Conservation (phyloP, 2,797 vertebrate species). For the Sebastes melanostomus region DNA sequence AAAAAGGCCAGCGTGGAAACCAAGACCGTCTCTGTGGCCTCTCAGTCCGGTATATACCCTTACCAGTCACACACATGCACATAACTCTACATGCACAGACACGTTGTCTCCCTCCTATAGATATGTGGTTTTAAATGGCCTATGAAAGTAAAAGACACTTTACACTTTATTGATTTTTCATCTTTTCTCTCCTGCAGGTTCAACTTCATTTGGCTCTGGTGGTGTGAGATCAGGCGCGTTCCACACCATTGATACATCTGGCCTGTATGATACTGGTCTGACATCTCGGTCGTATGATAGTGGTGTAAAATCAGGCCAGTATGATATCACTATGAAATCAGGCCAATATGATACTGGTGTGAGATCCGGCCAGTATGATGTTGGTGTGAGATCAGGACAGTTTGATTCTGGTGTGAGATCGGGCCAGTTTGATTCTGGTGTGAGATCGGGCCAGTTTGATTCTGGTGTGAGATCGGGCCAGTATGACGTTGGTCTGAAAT, state of each 20-base stretch:
- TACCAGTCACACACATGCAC: not conserved
- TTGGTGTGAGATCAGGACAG: slow-evolving; percentile 25
- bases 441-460: not conserved
- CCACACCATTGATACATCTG: not conserved
- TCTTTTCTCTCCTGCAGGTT: slow-evolving; percentile 41
- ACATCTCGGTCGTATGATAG: not conserved
- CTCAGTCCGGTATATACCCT: slow-evolving; percentile 86
- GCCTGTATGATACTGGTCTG: slow-evolving; percentile 1
- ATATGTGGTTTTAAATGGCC: not conserved
- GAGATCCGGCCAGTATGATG: slow-evolving; percentile 14
- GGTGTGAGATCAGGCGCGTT: slow-evolving; percentile 1
- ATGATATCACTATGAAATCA: slow-evolving; percentile 72
- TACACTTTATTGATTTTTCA: not conserved
- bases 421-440: not conserved
- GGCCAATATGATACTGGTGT: slow-evolving; percentile 16
- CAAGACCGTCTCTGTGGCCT: slow-evolving; percentile 87
- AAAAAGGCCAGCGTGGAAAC: slow-evolving; percentile 91
- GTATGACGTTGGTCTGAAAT: not conserved
- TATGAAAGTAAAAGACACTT: not conserved
- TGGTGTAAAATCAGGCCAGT: slow-evolving; percentile 59
- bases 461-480: not conserved
- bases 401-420: not conserved
- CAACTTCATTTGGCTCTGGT: slow-evolving; percentile 46
- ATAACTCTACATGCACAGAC: slow-evolving; percentile 38
- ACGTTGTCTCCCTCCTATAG: slow-evolving; percentile 10